phyloP scores from a whole-genome alignment of 2,888 invertebrate species.

The Tanypteryx hageni region DNA sequence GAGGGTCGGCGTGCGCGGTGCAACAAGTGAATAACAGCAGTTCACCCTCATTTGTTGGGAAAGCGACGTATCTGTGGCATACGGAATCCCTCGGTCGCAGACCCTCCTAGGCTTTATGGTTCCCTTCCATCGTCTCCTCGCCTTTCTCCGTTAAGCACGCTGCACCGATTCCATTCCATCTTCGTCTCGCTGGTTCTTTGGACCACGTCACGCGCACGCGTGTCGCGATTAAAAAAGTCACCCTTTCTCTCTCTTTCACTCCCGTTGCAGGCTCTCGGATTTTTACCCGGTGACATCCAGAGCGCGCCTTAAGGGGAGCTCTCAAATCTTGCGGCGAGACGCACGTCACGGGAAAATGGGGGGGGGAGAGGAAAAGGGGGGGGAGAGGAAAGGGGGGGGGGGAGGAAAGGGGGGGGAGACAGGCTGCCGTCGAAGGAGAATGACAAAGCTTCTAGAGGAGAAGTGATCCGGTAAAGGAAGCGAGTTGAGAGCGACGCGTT shows the following conservation, averaged over 20 bases:
- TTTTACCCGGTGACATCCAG: neutral
- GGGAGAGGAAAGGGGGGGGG: too few species aligned
- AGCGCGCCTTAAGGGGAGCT: neutral
- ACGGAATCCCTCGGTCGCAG: neutral
- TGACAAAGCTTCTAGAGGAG: too few species aligned
- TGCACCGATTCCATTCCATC: neutral
- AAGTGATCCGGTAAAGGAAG: too few species aligned
- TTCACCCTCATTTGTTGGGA: neutral
- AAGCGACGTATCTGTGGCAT: neutral
- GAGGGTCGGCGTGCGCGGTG: too few species aligned
- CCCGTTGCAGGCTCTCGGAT: neutral
- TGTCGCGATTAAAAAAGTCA: neutral
- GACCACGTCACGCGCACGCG: neutral
- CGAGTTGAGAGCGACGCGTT: too few species aligned
- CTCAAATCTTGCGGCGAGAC: neutral
- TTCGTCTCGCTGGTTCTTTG: neutral
- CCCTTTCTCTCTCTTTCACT: neutral
- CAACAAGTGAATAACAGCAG: neutral
- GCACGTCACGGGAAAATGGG: neutral
- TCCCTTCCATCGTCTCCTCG: neutral
- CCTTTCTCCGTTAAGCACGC: too few species aligned
- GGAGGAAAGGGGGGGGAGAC: too few species aligned
- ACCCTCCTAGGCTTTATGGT: neutral
- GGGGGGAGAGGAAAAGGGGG: too few species aligned
- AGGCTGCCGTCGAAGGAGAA: too few species aligned